A percentile compares a stretch with the other conserved stretches of the same genome.
phyloP scores from a whole-genome alignment of 2,797 vertebrate genomes.

The Rallus crepitans region DNA sequence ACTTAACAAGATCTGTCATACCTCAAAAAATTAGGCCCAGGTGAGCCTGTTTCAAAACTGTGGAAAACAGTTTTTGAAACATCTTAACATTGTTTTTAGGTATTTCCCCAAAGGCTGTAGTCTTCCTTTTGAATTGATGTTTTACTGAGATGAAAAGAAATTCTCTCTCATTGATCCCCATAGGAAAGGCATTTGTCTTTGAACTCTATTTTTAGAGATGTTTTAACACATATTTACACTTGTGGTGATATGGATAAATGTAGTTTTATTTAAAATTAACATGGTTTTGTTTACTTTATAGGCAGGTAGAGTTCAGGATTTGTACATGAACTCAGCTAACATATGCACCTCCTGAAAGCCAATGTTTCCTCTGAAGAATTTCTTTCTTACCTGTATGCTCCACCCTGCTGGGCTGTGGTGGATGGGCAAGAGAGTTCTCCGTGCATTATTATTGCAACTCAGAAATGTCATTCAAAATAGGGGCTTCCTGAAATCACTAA shows the following conservation, averaged over 20 bases:
- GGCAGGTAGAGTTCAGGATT: conserved; percentile 49
- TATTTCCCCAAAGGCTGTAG: conserved; percentile 53
- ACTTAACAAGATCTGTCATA: conserved; percentile 17
- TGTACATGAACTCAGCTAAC: conserved; percentile 37
- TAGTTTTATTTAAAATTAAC: conserved; percentile 71
- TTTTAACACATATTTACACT: conserved; percentile 53
- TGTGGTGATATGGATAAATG: conserved; percentile 46
- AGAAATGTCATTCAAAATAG: neutral
- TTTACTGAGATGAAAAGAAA: conserved; percentile 70
- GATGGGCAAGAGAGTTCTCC: neutral
- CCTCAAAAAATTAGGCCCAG: conserved; percentile 40
- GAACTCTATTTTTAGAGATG: conserved; percentile 69
- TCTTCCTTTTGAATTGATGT: conserved; percentile 64
- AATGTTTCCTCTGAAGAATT: conserved; percentile 61
- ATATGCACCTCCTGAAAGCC: conserved; percentile 36
- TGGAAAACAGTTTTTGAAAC: conserved; percentile 53
- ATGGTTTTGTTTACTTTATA: conserved; percentile 60
- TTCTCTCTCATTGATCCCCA: conserved; percentile 50
- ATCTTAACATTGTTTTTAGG: conserved; percentile 36
- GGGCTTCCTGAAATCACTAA: neutral
- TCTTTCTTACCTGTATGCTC: conserved; percentile 8
- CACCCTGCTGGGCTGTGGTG: neutral
- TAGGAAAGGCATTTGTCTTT: conserved; percentile 61
- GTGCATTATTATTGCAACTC: neutral
- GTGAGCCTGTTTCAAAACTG: conserved; percentile 34